These are phyloP conservation scores for Acleris cristana DNA, from an alignment of 2,888 invertebrate genomes.

Conservation along the genomic window DNA sequence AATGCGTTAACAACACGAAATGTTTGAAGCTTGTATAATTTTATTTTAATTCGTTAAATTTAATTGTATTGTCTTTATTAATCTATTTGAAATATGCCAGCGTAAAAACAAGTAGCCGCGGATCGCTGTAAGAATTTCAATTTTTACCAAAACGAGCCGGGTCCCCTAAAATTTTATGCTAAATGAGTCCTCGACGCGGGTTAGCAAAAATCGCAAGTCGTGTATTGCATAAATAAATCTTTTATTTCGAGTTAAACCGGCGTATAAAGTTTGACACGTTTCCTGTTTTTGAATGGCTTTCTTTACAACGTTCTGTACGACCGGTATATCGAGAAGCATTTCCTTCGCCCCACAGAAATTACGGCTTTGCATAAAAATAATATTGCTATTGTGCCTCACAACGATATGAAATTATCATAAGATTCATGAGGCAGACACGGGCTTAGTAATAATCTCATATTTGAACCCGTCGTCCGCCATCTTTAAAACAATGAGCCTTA, in stretches of 20 bases:
- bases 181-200: constrained; percentile 32
- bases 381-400: constrained; percentile 63
- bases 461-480: constrained; percentile 75
- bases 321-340: constrained; percentile 63
- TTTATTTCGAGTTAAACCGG: constrained; percentile 44
- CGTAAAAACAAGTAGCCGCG: constrained; percentile 17
- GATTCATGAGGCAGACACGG: constrained; percentile 50
- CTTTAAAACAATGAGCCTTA: constrained; percentile 83
- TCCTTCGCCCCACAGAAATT: constrained; percentile 55
- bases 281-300: constrained; percentile 58
- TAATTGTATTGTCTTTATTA: constrained; percentile 38
- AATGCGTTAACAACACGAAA: constrained; percentile 24
- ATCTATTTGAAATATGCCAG: constrained; percentile 34
- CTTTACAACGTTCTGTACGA: constrained; percentile 50
- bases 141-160: constrained; percentile 37
- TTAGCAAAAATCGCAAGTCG: constrained; percentile 39
- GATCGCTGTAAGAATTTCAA: constrained; percentile 33
- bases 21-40: constrained; percentile 15
- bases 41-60: constrained; percentile 19
- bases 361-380: constrained; percentile 63
- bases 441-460: constrained; percentile 77
- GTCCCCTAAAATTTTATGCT: constrained; percentile 35
- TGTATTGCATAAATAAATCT: constrained; percentile 39
- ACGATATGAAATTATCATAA: constrained; percentile 76
- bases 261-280: constrained; percentile 57